A percentile compares a stretch with the other conserved stretches of the same genome.
Evolutionary conservation across 2,113 vertebrate species (phyloP).

Genomic region (Tragelaphus buxtoni): DNA sequence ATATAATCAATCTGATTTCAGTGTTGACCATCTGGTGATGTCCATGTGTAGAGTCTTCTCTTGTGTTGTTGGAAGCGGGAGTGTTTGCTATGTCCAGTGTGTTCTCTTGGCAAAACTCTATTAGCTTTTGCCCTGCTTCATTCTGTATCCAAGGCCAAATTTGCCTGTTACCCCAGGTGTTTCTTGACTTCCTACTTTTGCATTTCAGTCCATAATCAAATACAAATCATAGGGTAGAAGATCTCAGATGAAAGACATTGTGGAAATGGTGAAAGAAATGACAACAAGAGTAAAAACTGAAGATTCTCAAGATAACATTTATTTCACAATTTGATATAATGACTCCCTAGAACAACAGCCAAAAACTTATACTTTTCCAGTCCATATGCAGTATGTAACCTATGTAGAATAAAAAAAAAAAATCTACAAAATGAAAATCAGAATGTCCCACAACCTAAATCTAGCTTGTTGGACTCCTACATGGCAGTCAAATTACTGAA

Average conservation of each 20-base stretch:
- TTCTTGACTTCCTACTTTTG: no score
- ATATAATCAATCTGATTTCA: no score
- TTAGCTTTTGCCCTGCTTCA: no score
- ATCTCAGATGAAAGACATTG: constrained; percentile 28
- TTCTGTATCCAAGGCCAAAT: no score
- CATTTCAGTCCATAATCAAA: not conserved
- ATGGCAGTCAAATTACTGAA: not conserved
- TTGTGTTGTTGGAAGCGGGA: no score
- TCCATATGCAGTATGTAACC: not conserved
- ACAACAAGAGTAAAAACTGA: constrained; percentile 20
- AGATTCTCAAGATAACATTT: constrained; percentile 36
- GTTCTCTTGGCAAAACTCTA: no score
- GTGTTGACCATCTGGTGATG: no score
- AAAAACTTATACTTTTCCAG: not conserved
- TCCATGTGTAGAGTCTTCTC: no score
- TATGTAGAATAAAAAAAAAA: not conserved
- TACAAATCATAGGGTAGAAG: constrained; percentile 51
- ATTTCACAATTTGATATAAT: constrained; percentile 46
- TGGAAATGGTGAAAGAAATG: constrained; percentile 18
- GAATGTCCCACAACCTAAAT: not conserved
- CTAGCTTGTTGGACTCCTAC: not conserved
- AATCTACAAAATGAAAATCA: not conserved
- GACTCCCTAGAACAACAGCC: not conserved
- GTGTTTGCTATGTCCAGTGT: no score
- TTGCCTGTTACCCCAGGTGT: no score